A percentile compares a stretch with the other conserved stretches of the same genome.
Evolutionary conservation across 37 sponge, comb jelly and placozoan species (phyloP).

Genomic region (Lycopodina hypogea): DNA sequence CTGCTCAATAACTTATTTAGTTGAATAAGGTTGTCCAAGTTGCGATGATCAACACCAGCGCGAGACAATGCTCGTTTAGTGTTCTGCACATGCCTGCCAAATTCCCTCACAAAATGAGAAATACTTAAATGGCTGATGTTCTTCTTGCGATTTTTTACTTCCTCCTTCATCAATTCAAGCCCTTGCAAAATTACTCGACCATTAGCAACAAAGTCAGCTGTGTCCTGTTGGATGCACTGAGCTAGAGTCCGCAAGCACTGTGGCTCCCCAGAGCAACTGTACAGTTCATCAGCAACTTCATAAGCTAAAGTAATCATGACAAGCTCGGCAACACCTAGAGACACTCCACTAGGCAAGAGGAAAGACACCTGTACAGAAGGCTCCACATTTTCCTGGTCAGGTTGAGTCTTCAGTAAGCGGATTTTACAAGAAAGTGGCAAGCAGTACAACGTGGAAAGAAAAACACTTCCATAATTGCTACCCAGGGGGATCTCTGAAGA

Average conservation of each 20-base stretch:
- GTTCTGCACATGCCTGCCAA: not conserved
- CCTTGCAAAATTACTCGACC: slow-evolving; percentile 34
- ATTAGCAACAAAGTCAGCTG: slow-evolving; percentile 24
- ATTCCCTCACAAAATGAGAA: slow-evolving; percentile 11
- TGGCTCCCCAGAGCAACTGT: slow-evolving; percentile 49
- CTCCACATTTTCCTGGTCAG: slow-evolving; percentile 10
- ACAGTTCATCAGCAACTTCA: slow-evolving; percentile 61
- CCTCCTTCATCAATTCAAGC: slow-evolving; percentile 30
- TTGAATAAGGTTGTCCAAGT: slow-evolving; percentile 17
- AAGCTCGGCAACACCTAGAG: slow-evolving; percentile 35
- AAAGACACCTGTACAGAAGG: slow-evolving; percentile 2
- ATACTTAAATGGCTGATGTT: slow-evolving; percentile 36
- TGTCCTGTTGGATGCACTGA: slow-evolving; percentile 20
- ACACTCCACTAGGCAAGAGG: slow-evolving; percentile 30
- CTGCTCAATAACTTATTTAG: slow-evolving; percentile 22
- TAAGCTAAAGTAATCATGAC: slow-evolving; percentile 33
- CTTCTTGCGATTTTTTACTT: slow-evolving; percentile 46
- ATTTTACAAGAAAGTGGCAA: slow-evolving; percentile 52
- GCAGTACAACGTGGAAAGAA: slow-evolving; percentile 45
- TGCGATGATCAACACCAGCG: slow-evolving; percentile 31
- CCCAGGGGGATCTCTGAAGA: slow-evolving; percentile 69
- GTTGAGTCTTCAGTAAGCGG: slow-evolving; percentile 19
- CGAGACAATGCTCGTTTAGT: slow-evolving; percentile 17
- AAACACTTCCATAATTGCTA: slow-evolving; percentile 71
- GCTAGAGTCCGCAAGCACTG: slow-evolving; percentile 38